Evolutionary conservation across 2,888 invertebrate species (phyloP).

Genomic region (Ormyrus nitidulus): DNA sequence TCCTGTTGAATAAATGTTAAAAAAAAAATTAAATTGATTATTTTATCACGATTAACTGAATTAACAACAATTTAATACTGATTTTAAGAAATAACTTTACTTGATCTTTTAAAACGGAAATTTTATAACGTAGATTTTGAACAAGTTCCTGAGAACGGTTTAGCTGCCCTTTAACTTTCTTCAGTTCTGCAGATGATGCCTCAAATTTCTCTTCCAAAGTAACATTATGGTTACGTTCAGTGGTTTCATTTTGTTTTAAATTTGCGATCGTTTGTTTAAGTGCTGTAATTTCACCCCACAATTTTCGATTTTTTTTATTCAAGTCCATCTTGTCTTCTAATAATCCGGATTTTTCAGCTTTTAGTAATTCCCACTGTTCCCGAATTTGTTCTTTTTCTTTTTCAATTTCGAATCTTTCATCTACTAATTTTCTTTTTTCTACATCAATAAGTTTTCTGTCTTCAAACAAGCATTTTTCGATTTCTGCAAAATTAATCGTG

Average conservation of each 20-base stretch:
- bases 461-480: slow-evolving; percentile 9
- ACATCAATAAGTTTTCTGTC: neutral
- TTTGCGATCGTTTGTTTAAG: neutral
- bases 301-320: neutral
- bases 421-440: neutral
- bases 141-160: too few relatives aligned
- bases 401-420: neutral
- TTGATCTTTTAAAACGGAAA: neutral
- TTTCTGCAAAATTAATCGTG: neutral
- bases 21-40: neutral
- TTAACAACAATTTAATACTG: neutral
- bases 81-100: neutral
- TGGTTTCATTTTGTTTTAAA: neutral
- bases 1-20: neutral
- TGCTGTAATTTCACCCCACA: neutral
- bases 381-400: neutral
- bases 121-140: neutral
- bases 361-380: neutral
- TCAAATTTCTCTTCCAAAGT: neutral
- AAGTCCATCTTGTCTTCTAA: neutral
- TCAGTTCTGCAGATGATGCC: neutral
- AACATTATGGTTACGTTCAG: neutral
- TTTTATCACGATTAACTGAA: neutral
- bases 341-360: neutral
- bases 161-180: neutral